A percentile compares a stretch with the other conserved stretches of the same genome.
Evolutionary conservation across 2,888 invertebrate species (phyloP).

Genomic region (Eretmocerus hayati): DNA sequence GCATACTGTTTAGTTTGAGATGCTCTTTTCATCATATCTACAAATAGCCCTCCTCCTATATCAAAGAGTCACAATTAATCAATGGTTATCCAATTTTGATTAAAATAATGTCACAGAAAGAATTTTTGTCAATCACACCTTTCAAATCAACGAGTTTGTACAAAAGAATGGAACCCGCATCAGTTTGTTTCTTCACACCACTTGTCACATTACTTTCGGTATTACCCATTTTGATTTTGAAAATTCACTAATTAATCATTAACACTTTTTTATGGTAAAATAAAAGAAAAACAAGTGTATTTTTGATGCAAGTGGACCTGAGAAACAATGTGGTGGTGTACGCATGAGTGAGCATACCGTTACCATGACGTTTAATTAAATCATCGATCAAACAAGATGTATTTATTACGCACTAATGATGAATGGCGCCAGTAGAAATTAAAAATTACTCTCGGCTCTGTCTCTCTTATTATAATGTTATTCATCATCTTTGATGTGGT

Average conservation of each 20-base stretch:
- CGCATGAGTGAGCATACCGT: slow-evolving; percentile 5
- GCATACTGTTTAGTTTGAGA: slow-evolving; percentile 84
- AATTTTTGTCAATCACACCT: slow-evolving; percentile 49
- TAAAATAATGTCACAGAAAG: not conserved
- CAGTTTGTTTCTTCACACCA: slow-evolving; percentile 93
- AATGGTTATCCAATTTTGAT: not conserved
- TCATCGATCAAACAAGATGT: slow-evolving; percentile 19
- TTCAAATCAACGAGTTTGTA: slow-evolving; percentile 88
- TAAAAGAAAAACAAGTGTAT: too few species aligned
- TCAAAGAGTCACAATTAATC: not conserved
- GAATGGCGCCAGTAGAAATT: too few species aligned
- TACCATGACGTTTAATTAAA: slow-evolving; percentile 15
- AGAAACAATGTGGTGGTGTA: too few species aligned
- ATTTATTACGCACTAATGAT: too few species aligned
- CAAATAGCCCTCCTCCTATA: slow-evolving; percentile 81
- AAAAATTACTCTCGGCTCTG: too few species aligned
- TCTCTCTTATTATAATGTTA: too few species aligned
- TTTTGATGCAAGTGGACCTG: too few species aligned
- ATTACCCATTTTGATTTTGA: slow-evolving; percentile 65
- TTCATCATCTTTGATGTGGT: too few species aligned
- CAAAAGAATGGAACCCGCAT: slow-evolving; percentile 71
- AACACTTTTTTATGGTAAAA: too few species aligned
- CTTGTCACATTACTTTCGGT: slow-evolving; percentile 85
- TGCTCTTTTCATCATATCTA: slow-evolving; percentile 88
- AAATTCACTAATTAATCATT: too few species aligned